Evolutionary conservation across 2,888 invertebrate species (phyloP), one percentile per base, ranked within the genome.

Genomic region (Gymnosoma rotundatum): DNA sequence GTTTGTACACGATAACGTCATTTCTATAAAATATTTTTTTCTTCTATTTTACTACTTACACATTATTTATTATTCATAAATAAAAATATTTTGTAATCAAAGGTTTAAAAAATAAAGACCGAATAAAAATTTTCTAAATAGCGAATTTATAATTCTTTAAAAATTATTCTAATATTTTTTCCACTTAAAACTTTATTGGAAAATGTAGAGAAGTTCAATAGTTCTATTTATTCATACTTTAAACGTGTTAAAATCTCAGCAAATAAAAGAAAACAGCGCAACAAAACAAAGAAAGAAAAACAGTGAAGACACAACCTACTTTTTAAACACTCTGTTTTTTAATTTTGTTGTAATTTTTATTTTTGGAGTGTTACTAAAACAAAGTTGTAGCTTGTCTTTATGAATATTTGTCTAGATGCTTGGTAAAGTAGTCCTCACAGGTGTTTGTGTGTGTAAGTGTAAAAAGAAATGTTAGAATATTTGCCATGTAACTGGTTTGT

Each of bases 401-500:
- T 45, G 21, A 70, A 72, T 72, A 64, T 79, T 56, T 66, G 1
- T 50, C 38, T 61, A 54, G n/a, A 64, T 56, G 38, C 25, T 63
- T 20, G 14, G 2, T 25, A 25, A 25, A 25, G 25, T 50, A 2
- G 5, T 25, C 21, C n/a, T 14, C 16, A 38, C 38, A 18, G 12
- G 8, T 36, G 20, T 60, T 42, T 52, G 4, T 58, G 64, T 42
- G 25, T 69, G 10, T n/a, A n/a, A 32, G 25, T 25, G 25, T 25
- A 18, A 16, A 21, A 56, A 58, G 14, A 52, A 76, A 67, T 67
- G 21, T 66, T 76, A 66, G 32, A 42, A 52, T 2, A 50, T 58
- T 66, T 42, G 58, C 75, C 58, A 25, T 69, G 48, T 58, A 81
- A 81, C 81, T 50, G 75, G 75, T 81, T 81, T 75, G 48, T 18